Evolutionary conservation across 2,113 vertebrate genomes (phyloP), one percentile per base, ranked within the genome.

Genomic region (Gambusia affinis): DNA sequence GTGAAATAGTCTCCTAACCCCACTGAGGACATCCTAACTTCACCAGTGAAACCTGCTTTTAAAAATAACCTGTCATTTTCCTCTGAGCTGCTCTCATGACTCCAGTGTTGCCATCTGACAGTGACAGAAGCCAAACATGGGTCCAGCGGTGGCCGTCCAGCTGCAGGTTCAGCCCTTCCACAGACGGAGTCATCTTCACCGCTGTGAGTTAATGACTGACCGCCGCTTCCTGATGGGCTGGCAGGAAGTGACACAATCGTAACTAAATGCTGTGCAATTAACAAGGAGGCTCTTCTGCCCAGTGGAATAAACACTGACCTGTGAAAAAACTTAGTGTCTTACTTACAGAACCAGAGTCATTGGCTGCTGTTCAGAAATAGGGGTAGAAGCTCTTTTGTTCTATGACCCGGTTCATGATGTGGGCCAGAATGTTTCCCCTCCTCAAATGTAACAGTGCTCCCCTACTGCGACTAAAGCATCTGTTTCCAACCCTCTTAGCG

Each of bases 401-500:
- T 72, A 37, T 11, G 37, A n/a, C 64, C 68, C 35, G 75, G 30
- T 78, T 81, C 76, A 12, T 61, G 67, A 81, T 77, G 70, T 51
- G 54, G 62, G 61, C 54, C 31, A 66, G 74, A 79, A 79, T 35
- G 22, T 11, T 0, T 22, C 7, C 6, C 65, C 57, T 42, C 71
- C 14, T 35, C 31, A 63, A 24, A 63, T 30, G 70, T 29, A 37
- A 76, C 73, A 76, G 70, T 17, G 5, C 29, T 78, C 39, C 33
- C 75, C 72, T 67, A 1, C 44, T 71, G 70, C 67, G 61, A 67
- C 70, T 64, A 51, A 76, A 82, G 68, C 66, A 78, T 74, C 73
- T 74, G 60, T 79, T 60, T 35, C 81, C 60, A 28, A 42, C 30
- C 74, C 71, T 79, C 80, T 83, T 64, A 82, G 77, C 83, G 79